phyloP scores from a whole-genome alignment of 2,888 invertebrate genomes.

The Clanis bilineata region DNA sequence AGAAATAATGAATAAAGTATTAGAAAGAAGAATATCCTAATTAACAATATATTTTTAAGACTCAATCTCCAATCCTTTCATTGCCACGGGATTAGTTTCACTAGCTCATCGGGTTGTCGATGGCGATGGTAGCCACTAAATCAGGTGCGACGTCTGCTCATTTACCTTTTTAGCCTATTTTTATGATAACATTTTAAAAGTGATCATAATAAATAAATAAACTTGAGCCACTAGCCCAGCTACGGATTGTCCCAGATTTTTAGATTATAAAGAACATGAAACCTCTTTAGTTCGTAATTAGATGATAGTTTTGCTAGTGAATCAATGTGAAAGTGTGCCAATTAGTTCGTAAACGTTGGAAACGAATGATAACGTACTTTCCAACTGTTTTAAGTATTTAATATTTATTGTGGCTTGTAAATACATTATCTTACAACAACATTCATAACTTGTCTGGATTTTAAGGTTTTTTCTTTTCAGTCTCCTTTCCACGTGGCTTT shows the following conservation, averaged over 20 bases:
- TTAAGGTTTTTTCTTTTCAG: slow-evolving; percentile 31
- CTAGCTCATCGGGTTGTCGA: no score
- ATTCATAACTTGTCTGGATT: slow-evolving; percentile 44
- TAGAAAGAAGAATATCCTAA: no score
- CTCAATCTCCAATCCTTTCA: no score
- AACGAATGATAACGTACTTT: slow-evolving; percentile 41
- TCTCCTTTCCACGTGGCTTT: background rate
- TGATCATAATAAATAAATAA: no score
- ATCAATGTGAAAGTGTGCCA: slow-evolving; percentile 81
- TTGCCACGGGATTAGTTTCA: no score
- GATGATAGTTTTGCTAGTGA: slow-evolving; percentile 77
- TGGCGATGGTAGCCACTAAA: no score
- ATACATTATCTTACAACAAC: slow-evolving; percentile 50
- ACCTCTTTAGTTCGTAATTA: slow-evolving; percentile 68
- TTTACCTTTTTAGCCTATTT: no score
- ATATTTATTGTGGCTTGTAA: slow-evolving; percentile 69
- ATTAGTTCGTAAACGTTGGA: slow-evolving; percentile 64
- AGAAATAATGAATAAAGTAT: no score
- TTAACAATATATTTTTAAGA: no score
- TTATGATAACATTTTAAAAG: no score
- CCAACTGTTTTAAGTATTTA: slow-evolving; percentile 59
- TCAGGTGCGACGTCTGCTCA: no score
- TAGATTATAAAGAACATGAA: slow-evolving; percentile 38
- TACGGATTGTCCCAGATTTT: slow-evolving; percentile 21
- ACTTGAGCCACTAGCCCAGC: slow-evolving; percentile 6